Evolutionary conservation across 37 sponge, comb jelly and placozoan genomes (phyloP), one percentile per base, ranked within the genome.

Genomic region (Eunapius fragilis): DNA sequence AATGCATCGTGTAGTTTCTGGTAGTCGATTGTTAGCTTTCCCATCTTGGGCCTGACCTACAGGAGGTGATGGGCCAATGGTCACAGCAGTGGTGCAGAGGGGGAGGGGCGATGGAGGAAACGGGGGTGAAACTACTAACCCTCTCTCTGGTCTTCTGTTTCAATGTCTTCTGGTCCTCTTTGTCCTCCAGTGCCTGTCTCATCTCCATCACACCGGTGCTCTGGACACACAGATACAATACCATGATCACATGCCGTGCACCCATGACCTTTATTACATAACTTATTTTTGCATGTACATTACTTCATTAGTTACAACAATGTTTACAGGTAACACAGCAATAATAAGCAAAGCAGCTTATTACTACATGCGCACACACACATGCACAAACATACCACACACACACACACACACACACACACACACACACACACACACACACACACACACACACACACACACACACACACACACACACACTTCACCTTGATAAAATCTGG

Each of bases 1-100:
- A 98, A 98, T 12, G 98, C 98, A 84, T 98, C 98, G 50, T 98
- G 98, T 12, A 98, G 95, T 76, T 98, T 98, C 88, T 98, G 98
- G 79, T 98, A 98, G 87, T 98, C 98, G 30, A 98, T 96, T 41
- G 93, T 94, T n/a, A 98, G 91, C 70, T 96, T 98, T 4, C 98
- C 98, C 91, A 98, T 86, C 83, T 96, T 98, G 0, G 96, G 98
- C 25, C 98, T 80, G 26, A 93, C 84, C 89, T 87, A 58, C 14
- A 17, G 58, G n/a, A n/a, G n/a, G n/a, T n/a, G n/a, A n/a, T n/a
- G n/a, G n/a, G n/a, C n/a, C n/a, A n/a, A n/a, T n/a, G n/a, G n/a
- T n/a, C n/a, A n/a, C n/a, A n/a, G n/a, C n/a, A n/a, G 25, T 35
- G 78, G 14, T 17, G 13, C 6, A 17, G 78, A 38, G 9, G 19